These are phyloP conservation scores for Chaunax sp. DNA, from an alignment of 2,797 vertebrate species.

Conservation along the genomic window DNA sequence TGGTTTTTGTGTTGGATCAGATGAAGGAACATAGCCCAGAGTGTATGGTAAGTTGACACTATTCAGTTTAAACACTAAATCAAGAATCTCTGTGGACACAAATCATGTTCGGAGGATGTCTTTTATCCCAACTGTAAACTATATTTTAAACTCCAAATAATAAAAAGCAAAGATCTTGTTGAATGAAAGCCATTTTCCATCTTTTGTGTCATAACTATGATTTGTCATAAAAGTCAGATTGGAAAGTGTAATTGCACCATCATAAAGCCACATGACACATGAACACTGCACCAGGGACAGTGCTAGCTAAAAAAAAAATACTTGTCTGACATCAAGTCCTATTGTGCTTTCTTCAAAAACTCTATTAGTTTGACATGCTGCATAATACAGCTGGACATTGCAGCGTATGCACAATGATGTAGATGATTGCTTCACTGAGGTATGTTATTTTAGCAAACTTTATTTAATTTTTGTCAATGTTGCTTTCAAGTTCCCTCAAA, in stretches of 20 bases:
- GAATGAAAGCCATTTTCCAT: not conserved
- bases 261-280: not conserved
- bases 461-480: too few species aligned
- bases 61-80: not conserved
- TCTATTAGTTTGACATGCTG: not conserved
- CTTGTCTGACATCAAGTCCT: not conserved
- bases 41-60: not conserved
- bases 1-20: not conserved
- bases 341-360: not conserved
- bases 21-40: not conserved
- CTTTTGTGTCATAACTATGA: not conserved
- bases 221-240: not conserved
- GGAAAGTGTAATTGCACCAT: not conserved
- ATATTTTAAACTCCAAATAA: slow-evolving; percentile 1
- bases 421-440: too few species aligned
- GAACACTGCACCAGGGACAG: not conserved
- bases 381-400: too few species aligned
- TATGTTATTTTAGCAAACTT: too few species aligned
- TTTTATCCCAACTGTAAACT: slow-evolving; percentile 1
- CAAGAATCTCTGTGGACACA: not conserved
- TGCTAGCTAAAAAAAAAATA: not conserved
- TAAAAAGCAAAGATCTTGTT: not conserved
- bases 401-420: too few species aligned
- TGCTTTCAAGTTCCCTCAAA: too few species aligned
- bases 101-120: not conserved